Base-by-base conservation (phyloP, 2,888 invertebrate genomes). In the Trissonchulus latispiculum region DNA sequence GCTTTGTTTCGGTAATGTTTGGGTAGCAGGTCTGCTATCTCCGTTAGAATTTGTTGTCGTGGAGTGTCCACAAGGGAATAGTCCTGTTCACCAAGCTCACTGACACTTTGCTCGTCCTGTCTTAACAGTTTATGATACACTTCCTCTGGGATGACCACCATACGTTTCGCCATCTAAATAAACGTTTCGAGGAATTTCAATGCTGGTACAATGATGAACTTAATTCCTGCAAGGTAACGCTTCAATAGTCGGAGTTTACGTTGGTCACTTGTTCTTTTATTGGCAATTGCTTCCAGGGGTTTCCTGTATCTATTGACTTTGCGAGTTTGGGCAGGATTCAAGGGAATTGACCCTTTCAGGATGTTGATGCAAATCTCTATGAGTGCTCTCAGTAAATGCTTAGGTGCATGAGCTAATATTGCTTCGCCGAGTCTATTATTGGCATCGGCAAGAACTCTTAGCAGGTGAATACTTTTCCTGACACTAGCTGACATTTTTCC, bases 1-100 rank as follows among this genome's bases (percentile, higher is more conserved):
- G 69, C 69, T 68, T 68, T 68, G 36, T n/a, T 33, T 35, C 69
- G 2, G 15, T 36, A 68, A 3, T 68, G 33, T 33, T 68, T 68
- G 36, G 69, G 69, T 36, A 68, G 36, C 69, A 68, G 23, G 8
- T 48, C 48, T 15, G 48, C 48, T 15, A 48, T 48, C 8, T 23
- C 23, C 8, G 48, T 48, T 48, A 48, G 23, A 48, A 48, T 23
- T 48, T 48, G 48, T 48, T 48, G 48, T 23, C 23, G 48, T 48
- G 8, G 8, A 48, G 8, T 23, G 23, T 48, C 48, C 48, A 48
- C 48, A 15, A 48, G 8, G 23, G 8, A 48, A 15, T 48, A 8
- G n/a, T n/a, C n/a, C n/a, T n/a, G n/a, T n/a, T n/a, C n/a, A n/a
- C n/a, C n/a, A n/a, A n/a, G n/a, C n/a, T n/a, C n/a, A n/a, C n/a